phyloP scores from a whole-genome alignment of 2,797 vertebrate species.

The Enteromius trimaculatus region DNA sequence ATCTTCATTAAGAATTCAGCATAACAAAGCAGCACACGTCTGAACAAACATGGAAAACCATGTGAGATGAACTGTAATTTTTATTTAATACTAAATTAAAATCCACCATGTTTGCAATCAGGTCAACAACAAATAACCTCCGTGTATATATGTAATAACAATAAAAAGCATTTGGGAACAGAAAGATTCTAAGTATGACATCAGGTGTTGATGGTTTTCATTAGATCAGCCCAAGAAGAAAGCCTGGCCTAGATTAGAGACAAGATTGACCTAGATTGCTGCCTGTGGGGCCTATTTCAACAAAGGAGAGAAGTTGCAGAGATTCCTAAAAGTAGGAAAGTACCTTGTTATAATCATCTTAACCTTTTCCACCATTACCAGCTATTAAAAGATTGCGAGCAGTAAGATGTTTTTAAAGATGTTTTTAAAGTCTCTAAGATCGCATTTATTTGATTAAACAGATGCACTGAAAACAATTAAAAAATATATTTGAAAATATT shows the following conservation, averaged over 20 bases:
- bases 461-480: background rate
- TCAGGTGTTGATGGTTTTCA: conserved; percentile 72
- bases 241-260: conserved; percentile 73
- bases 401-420: background rate
- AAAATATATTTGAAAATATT: background rate
- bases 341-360: background rate
- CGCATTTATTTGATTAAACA: background rate
- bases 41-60: background rate
- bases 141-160: background rate
- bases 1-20: background rate
- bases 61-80: background rate
- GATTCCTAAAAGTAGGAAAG: background rate
- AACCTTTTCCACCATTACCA: background rate
- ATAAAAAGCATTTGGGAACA: background rate
- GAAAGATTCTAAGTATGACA: conserved; percentile 13
- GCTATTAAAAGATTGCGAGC: background rate
- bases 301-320: conserved; percentile 43
- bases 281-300: conserved; percentile 67
- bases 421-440: background rate
- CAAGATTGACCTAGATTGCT: conserved; percentile 51
- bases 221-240: conserved; percentile 68
- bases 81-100: background rate
- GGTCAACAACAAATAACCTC: background rate
- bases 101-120: background rate
- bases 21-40: background rate